These are phyloP conservation scores for Aphelocoma californica DNA, from an alignment of 2,797 vertebrate genomes.

Conservation along the genomic window DNA sequence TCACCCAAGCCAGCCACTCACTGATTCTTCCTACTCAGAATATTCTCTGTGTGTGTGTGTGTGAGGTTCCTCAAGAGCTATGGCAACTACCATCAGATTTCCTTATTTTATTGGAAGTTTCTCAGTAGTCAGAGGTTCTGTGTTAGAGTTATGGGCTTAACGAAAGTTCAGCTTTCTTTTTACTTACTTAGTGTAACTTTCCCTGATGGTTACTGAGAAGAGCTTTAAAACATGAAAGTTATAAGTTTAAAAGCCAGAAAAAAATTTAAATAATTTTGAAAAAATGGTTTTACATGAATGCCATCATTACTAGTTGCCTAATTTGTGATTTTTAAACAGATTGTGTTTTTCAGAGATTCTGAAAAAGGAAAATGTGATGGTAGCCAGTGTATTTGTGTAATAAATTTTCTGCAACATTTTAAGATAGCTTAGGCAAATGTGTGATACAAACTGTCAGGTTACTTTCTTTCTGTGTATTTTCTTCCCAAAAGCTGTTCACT, in stretches of 20 bases:
- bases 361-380: background rate
- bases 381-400: background rate
- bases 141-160: background rate
- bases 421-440: background rate
- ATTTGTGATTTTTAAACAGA: background rate
- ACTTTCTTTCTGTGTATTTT: background rate
- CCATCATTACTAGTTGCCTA: background rate
- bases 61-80: background rate
- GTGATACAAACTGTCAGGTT: background rate
- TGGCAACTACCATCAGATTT: background rate
- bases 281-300: background rate
- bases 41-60: background rate
- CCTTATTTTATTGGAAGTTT: background rate
- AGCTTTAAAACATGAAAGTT: background rate
- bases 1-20: background rate
- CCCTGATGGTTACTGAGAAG: background rate
- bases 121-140: background rate
- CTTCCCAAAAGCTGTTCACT: background rate
- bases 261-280: background rate
- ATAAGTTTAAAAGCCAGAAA: background rate
- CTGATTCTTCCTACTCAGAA: background rate
- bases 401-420: background rate
- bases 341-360: background rate
- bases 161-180: background rate
- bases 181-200: background rate